A percentile compares a stretch with the other conserved stretches of the same genome.
phyloP scores from a whole-genome alignment of 1,140 invertebrate genomes.

The Oncopodura yosiiana region DNA sequence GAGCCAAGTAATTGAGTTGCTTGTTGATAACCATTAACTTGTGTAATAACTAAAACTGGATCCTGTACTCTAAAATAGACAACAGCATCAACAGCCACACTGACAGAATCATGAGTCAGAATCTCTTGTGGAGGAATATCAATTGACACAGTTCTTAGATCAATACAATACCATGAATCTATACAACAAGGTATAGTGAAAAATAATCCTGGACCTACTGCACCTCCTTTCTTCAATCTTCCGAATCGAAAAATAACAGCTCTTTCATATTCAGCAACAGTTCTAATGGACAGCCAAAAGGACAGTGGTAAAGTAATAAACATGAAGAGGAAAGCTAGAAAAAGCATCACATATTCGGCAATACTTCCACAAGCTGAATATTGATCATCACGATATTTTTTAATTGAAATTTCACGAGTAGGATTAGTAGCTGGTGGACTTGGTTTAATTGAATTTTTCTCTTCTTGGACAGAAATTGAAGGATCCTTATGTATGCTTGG shows the following conservation, averaged over 20 bases:
- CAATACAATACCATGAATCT: conserved; percentile 47
- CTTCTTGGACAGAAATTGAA: no score
- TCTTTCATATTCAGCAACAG: neutral
- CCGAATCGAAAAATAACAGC: conserved; percentile 9
- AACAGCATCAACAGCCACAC: conserved; percentile 51
- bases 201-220: conserved; percentile 40
- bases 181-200: conserved; percentile 52
- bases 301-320: no score
- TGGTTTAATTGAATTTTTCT: no score
- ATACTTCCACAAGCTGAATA: no score
- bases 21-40: neutral
- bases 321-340: no score
- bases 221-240: conserved; percentile 3
- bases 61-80: conserved; percentile 54
- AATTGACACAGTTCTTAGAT: conserved; percentile 46
- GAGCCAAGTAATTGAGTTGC: neutral
- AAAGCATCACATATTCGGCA: no score
- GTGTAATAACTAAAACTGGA: conserved; percentile 63
- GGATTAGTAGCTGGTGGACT: no score
- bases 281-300: neutral
- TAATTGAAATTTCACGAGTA: no score
- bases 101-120: conserved; percentile 53
- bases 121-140: conserved; percentile 52
- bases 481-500: no score
- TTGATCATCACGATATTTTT: no score